Base-by-base conservation (phyloP, 2,797 vertebrate species). In the Chloroceryle amazona region DNA sequence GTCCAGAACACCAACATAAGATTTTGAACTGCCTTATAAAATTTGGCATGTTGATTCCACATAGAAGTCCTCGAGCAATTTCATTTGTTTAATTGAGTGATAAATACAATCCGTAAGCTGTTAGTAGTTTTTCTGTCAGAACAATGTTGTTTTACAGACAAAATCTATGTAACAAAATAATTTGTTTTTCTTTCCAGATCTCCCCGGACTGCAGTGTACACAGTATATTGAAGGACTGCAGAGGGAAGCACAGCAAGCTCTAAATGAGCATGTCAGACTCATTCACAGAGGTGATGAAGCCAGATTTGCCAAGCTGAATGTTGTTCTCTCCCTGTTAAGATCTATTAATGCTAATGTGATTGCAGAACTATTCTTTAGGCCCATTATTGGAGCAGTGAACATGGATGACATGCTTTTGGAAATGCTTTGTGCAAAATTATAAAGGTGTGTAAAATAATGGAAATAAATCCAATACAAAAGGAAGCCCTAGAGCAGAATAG, bases 351-450 rank as follows among this genome's bases (percentile, higher is more conserved):
- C 99, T n/a, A 98, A 98, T 65, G 98, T 98, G 92, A 98, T 99
- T 89, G 98, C 98, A 0, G 99, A 99, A 97, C 99, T 99, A 42
- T 99, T 99, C 98, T 99, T 99, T 97, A 99, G 98, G 92, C 99
- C 99, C 37, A 98, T 99, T 96, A 99, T 99, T 87, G 99, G 99
- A 86, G 91, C 98, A 15, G 99, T 99, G 87, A 99, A 99, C 98
- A 99, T 99, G 98, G 99, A 99, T 97, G 99, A 99, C 95, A 99
- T 99, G 98, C 98, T 99, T 90, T 98, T 99, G 98, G 99, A 99
- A 97, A 99, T 99, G 99, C 99, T 99, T 97, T 99, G 99, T 96
- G 98, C 98, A 67, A 99, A 99, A 90, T 94, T 98, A 86, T 98
- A 86, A 98, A 96, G 55, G 23, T 12, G 1, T 87, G n/a, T 84